A percentile compares a stretch with the other conserved stretches of the same genome.
Conservation (phyloP, 64 coral and sea anemone species). For the Orbicella faveolata region DNA sequence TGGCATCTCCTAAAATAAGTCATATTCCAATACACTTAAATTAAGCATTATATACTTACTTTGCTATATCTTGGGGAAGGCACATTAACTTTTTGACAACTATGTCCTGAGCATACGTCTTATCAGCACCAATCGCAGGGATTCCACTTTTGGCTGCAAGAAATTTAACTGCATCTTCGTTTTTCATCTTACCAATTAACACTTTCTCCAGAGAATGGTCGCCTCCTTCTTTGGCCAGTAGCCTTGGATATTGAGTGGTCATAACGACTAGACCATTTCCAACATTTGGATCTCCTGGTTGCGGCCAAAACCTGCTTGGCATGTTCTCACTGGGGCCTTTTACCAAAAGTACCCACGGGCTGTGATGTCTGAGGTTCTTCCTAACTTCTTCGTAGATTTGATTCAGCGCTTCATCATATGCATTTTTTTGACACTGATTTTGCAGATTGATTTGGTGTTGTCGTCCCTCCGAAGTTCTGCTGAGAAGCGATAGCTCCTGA, state of each 20-base stretch:
- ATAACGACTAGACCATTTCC: slow-evolving; percentile 21
- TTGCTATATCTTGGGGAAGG: slow-evolving; percentile 11
- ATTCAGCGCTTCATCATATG: not conserved
- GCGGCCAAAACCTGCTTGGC: not conserved
- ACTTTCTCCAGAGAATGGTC: not conserved
- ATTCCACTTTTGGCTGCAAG: not conserved
- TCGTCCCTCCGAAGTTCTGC: slow-evolving; percentile 1
- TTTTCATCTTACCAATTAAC: slow-evolving; percentile 4
- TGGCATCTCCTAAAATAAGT: no score
- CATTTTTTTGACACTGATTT: not conserved
- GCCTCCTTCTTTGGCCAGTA: not conserved
- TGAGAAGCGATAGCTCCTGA: slow-evolving; percentile 3
- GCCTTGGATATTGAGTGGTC: not conserved
- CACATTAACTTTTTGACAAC: not conserved
- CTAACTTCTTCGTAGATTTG: slow-evolving; percentile 8
- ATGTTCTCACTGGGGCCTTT: not conserved
- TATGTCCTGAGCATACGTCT: not conserved
- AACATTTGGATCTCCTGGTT: not conserved
- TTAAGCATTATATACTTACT: not conserved
- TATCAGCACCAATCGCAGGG: not conserved
- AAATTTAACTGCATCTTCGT: slow-evolving; percentile 1
- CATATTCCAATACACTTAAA: no score
- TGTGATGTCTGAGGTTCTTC: not conserved
- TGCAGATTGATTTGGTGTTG: slow-evolving; percentile 2
- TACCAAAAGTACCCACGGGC: slow-evolving; percentile 4